Conservation (phyloP, 2,888 invertebrate genomes). For the Sympetrum striolatum region DNA sequence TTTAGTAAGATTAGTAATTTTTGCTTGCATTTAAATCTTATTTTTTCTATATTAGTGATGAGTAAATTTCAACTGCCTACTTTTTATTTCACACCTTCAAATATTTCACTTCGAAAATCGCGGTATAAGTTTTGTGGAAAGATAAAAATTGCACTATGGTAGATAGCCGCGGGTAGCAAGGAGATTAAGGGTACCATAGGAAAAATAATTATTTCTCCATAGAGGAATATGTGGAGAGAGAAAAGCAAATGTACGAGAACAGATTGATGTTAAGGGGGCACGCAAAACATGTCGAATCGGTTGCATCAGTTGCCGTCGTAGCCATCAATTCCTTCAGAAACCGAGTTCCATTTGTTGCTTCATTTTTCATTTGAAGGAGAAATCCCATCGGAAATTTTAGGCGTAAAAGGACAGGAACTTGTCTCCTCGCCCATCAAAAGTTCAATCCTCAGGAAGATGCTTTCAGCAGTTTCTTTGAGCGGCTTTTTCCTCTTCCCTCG, state of each 20-base stretch:
- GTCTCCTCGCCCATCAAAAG: not conserved
- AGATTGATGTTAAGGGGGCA: not conserved
- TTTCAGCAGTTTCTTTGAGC: not conserved
- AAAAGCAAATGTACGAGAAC: not conserved
- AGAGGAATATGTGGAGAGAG: no score
- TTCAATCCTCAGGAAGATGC: not conserved
- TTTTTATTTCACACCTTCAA: no score
- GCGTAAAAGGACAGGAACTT: not conserved
- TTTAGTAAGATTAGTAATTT: no score
- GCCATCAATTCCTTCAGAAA: not conserved
- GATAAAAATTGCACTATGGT: not conserved
- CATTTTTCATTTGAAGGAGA: not conserved
- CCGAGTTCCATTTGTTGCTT: not conserved
- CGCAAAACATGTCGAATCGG: not conserved
- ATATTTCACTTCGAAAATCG: no score
- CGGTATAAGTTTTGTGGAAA: no score
- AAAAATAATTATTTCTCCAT: not conserved
- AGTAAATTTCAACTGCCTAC: no score
- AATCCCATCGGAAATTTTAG: not conserved
- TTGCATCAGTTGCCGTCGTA: not conserved
- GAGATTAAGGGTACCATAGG: not conserved
- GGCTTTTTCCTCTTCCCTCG: not conserved
- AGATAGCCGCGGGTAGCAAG: no score
- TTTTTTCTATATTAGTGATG: no score
- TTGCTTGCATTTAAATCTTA: no score